Conservation (phyloP, 1,140 invertebrate genomes). For the Ips typographus region DNA sequence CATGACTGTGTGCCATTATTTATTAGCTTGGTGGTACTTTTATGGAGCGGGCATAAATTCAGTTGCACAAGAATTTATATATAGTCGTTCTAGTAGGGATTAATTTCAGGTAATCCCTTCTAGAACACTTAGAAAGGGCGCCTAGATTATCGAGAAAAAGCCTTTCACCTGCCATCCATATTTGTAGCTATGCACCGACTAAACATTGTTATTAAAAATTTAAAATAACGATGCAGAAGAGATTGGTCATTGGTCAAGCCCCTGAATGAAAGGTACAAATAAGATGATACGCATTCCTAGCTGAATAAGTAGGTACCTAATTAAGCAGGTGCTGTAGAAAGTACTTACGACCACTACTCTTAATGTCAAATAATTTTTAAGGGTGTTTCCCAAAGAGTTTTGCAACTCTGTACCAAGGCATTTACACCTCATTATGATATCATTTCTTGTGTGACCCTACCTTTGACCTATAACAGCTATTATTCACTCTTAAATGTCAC, state of each 20-base stretch:
- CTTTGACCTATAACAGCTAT: background rate
- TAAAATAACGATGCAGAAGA: background rate
- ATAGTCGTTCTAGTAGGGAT: background rate
- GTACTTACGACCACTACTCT: too few relatives aligned
- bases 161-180: too few relatives aligned
- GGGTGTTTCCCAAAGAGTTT: too few relatives aligned
- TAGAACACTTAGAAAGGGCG: background rate
- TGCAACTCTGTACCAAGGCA: too few relatives aligned
- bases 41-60: background rate
- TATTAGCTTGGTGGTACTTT: slow-evolving; percentile 1
- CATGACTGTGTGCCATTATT: slow-evolving; percentile 16
- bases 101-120: too few relatives aligned
- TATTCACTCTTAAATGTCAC: slow-evolving; percentile 8
- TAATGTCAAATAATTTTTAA: too few relatives aligned
- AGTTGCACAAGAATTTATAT: background rate
- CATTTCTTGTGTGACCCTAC: background rate
- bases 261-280: background rate
- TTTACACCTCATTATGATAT: background rate
- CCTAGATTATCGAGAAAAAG: background rate
- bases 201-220: too few relatives aligned
- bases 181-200: too few relatives aligned
- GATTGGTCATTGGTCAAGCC: background rate
- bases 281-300: too few relatives aligned
- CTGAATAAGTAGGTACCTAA: too few relatives aligned
- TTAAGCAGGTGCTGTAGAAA: too few relatives aligned